Evolutionary conservation across 2,888 invertebrate species (phyloP), one percentile per base, ranked within the genome.

Genomic region (Frankliniella fusca): DNA sequence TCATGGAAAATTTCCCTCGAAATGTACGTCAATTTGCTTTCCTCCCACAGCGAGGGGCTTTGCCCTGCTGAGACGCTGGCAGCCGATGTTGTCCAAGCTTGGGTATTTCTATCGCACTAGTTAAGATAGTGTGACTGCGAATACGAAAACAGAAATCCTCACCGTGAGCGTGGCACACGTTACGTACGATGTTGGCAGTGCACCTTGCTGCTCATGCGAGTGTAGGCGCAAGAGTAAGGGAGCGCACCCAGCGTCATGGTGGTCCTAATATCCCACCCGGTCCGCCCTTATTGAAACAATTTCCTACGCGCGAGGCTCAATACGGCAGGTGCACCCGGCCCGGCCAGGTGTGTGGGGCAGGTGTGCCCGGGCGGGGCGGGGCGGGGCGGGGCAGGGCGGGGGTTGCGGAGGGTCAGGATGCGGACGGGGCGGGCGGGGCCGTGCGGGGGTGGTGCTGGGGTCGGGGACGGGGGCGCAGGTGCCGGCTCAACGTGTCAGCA

Each of bases 401-500:
- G 70, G 70, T 70, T 20, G 23, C 8, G 70, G 70, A 20, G 70
- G 70, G 23, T 70, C 70, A 54, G 54, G 70, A 23, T 9, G 23
- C n/a, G 70, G 70, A 3, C n/a, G 65, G 7, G 65, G 65, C 65
- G 20, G 65, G 65, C 65, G 20, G 65, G 65, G 65, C 15, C 65
- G 20, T n/a, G n/a, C n/a, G 65, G n/a, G 65, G 65, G 65, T 1
- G 65, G 7, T 1, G 54, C 15, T 15, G 54, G 70, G 70, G 23
- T 70, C 70, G 70, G 70, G 54, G 3, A 23, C 23, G 3, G 70
- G 38, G 70, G n/a, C 70, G 23, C 70, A 70, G 70, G 70, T 70
- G 70, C 23, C n/a, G 70, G 70, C 70, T 70, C 70, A 70, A 70
- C 70, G 23, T 70, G 70, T 70, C 70, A 70, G 70, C 70, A 70